Evolutionary conservation across 2,888 invertebrate genomes (phyloP).

Genomic region (Galerucella calmariensis): DNA sequence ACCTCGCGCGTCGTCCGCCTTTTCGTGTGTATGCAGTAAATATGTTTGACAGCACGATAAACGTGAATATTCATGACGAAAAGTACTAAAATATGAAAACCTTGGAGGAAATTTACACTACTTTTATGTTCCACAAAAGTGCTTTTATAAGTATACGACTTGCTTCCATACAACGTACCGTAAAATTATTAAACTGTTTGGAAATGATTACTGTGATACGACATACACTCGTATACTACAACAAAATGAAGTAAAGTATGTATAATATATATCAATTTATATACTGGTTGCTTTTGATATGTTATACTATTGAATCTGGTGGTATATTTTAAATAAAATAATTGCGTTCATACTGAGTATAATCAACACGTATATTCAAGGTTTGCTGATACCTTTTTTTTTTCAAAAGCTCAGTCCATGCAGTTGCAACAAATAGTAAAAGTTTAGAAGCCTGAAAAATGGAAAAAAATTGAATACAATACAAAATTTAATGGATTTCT

Average conservation of each 20-base stretch:
- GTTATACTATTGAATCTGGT: too few species aligned
- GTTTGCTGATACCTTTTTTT: too few species aligned
- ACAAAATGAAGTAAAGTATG: not conserved
- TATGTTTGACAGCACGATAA: constrained; percentile 46
- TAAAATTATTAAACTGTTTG: constrained; percentile 27
- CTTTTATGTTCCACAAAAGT: constrained; percentile 57
- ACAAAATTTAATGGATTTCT: too few species aligned
- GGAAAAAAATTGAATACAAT: too few species aligned
- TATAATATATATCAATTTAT: not conserved
- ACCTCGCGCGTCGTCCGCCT: constrained; percentile 8
- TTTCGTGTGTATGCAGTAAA: constrained; percentile 37
- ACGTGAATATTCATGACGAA: constrained; percentile 55
- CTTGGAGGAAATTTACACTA: constrained; percentile 55
- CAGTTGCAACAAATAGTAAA: too few species aligned
- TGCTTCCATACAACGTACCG: constrained; percentile 41
- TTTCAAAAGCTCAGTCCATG: too few species aligned
- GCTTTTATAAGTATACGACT: constrained; percentile 46
- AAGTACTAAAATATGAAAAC: constrained; percentile 59
- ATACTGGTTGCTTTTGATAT: too few species aligned
- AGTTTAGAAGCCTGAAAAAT: too few species aligned
- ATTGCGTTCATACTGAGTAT: too few species aligned
- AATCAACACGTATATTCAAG: too few species aligned
- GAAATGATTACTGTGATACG: constrained; percentile 19
- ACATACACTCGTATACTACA: not conserved
- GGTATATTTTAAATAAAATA: too few species aligned